Conservation (phyloP, 2,888 invertebrate species). For the Drosophila maculinotata region DNA sequence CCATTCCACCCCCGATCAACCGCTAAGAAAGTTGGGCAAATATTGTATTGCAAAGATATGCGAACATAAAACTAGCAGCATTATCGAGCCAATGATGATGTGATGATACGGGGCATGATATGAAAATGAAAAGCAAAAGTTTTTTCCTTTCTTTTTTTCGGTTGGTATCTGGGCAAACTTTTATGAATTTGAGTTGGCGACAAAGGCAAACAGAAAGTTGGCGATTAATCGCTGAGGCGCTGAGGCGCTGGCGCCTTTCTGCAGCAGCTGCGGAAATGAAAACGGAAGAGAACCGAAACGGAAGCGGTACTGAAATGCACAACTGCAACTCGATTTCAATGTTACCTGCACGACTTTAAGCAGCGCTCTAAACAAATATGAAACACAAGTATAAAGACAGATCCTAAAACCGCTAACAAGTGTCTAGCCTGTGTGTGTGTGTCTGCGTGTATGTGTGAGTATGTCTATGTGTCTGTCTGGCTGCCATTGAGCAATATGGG, state of each 20-base stretch:
- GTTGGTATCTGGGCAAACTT: slow-evolving; percentile 42
- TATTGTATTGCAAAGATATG: slow-evolving; percentile 60
- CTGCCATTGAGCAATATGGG: slow-evolving; percentile 23
- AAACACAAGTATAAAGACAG: slow-evolving; percentile 13
- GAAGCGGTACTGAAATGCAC: slow-evolving; percentile 23
- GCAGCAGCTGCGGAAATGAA: slow-evolving; percentile 40
- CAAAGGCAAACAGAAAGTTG: slow-evolving; percentile 58
- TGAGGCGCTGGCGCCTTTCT: slow-evolving; percentile 68
- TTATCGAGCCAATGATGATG: slow-evolving; percentile 81
- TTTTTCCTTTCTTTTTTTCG: slow-evolving; percentile 44
- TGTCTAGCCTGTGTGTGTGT: not conserved
- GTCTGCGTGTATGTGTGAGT: slow-evolving; percentile 1
- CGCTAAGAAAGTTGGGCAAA: slow-evolving; percentile 35
- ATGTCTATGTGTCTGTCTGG: slow-evolving; percentile 12
- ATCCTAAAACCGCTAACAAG: slow-evolving; percentile 19
- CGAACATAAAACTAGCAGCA: slow-evolving; percentile 71
- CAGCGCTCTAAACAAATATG: slow-evolving; percentile 18
- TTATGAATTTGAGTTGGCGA: slow-evolving; percentile 59
- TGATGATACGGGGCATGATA: slow-evolving; percentile 74
- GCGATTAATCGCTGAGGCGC: slow-evolving; percentile 73
- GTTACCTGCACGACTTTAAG: slow-evolving; percentile 62
- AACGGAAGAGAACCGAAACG: slow-evolving; percentile 55
- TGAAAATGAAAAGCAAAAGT: slow-evolving; percentile 79
- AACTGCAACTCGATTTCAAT: slow-evolving; percentile 23
- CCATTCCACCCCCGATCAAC: not conserved